A percentile compares a stretch with the other conserved stretches of the same genome.
These are phyloP conservation scores for Thymallus thymallus DNA, from an alignment of 2,113 vertebrate species.

Conservation along the genomic window DNA sequence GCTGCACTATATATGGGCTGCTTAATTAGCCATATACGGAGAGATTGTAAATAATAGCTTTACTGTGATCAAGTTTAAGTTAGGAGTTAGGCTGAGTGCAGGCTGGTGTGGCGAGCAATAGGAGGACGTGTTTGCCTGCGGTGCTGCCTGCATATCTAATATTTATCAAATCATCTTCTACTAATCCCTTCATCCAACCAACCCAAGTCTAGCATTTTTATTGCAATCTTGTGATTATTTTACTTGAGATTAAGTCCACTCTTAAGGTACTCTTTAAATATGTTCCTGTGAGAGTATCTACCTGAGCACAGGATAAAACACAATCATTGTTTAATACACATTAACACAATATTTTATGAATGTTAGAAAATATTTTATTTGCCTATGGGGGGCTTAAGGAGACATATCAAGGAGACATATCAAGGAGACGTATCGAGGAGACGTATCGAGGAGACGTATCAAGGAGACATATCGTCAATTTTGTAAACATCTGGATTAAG, in stretches of 20 bases:
- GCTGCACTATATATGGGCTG: no score
- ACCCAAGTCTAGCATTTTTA: neutral
- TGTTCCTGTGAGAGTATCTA: neutral
- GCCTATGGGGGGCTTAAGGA: constrained; percentile 1
- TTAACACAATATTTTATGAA: no score
- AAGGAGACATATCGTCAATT: neutral
- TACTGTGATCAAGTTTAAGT: no score
- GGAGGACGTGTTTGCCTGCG: neutral
- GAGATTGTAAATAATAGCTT: no score
- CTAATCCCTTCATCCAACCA: neutral
- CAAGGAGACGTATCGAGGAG: neutral
- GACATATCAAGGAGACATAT: neutral
- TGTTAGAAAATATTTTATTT: neutral
- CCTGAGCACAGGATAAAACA: neutral
- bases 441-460: neutral
- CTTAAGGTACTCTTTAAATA: neutral
- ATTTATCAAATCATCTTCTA: no score
- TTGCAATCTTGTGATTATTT: neutral
- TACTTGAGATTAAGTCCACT: neutral
- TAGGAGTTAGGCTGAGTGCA: no score
- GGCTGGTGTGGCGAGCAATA: no score
- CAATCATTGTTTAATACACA: neutral
- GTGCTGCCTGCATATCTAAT: neutral
- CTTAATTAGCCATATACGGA: no score
- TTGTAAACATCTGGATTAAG: constrained; percentile 1